Conservation (phyloP, 2,888 invertebrate genomes). For the Embidobia sp. region DNA sequence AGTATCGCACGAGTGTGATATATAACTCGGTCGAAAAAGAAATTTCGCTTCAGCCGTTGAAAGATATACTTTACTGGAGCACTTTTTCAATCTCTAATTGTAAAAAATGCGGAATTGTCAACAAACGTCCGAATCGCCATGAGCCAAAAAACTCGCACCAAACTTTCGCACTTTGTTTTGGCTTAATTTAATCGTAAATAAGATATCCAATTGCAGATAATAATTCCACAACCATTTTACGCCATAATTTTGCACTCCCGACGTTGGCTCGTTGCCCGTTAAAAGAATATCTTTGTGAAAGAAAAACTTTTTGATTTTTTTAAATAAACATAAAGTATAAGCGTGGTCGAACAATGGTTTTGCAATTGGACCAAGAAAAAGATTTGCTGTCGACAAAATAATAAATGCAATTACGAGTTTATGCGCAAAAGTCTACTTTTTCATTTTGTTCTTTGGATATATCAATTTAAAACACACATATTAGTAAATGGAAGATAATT, state of each 20-base stretch:
- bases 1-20: no score
- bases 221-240: neutral
- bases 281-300: slow-evolving; percentile 2
- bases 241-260: neutral
- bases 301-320: neutral
- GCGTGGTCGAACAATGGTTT: neutral
- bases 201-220: neutral
- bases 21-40: no score
- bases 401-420: slow-evolving; percentile 7
- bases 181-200: neutral
- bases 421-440: no score
- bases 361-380: neutral
- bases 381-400: neutral
- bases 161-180: neutral
- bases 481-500: no score
- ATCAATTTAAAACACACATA: no score
- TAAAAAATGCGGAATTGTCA: no score
- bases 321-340: slow-evolving; percentile 2
- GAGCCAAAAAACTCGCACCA: neutral
- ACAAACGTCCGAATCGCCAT: no score
- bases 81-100: no score
- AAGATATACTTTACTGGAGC: no score
- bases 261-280: slow-evolving; percentile 9
- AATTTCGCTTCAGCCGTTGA: no score
- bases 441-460: no score